These are phyloP conservation scores for Actinopyga echinites DNA, from an alignment of 53 echinoderm and acorn worm genomes.

Conservation along the genomic window DNA sequence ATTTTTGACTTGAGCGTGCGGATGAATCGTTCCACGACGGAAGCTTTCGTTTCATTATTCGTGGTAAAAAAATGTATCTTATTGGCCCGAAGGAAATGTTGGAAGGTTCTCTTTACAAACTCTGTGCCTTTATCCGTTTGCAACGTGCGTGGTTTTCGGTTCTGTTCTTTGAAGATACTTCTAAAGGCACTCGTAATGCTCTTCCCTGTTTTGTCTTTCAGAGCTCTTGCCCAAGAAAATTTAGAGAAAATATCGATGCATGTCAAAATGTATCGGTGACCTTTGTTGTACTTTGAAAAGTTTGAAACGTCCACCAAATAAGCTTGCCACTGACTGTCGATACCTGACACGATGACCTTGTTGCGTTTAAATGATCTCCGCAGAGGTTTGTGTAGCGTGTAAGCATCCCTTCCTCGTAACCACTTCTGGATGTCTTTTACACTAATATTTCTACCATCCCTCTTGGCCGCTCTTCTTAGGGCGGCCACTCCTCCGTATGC, in stretches of 20 bases:
- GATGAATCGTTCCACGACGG: conserved; percentile 60
- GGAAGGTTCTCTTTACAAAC: conserved; percentile 20
- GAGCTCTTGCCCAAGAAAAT: conserved; percentile 55
- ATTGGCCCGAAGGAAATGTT: not conserved
- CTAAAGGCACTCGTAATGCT: conserved; percentile 17
- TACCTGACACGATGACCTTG: conserved; percentile 31
- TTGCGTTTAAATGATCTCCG: conserved; percentile 43
- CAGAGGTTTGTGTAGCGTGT: conserved; percentile 47
- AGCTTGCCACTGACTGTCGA: conserved; percentile 41
- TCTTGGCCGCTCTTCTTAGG: conserved; percentile 22
- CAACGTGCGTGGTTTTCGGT: not conserved
- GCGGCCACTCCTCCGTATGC: conserved; percentile 44
- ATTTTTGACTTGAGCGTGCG: conserved; percentile 47
- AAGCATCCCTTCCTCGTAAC: conserved; percentile 17
- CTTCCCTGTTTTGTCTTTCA: conserved; percentile 48
- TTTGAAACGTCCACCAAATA: conserved; percentile 50
- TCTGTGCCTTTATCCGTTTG: conserved; percentile 47
- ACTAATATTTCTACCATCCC: not conserved
- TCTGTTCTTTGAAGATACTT: not conserved
- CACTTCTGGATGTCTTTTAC: not conserved
- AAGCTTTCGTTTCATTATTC: conserved; percentile 57
- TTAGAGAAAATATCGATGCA: conserved; percentile 69
- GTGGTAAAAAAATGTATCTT: conserved; percentile 69
- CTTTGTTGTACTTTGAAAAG: conserved; percentile 35
- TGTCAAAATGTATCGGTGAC: conserved; percentile 47